Evolutionary conservation across 2,888 invertebrate genomes (phyloP), one percentile per base, ranked within the genome.

Genomic region (Nomada fabriciana): DNA sequence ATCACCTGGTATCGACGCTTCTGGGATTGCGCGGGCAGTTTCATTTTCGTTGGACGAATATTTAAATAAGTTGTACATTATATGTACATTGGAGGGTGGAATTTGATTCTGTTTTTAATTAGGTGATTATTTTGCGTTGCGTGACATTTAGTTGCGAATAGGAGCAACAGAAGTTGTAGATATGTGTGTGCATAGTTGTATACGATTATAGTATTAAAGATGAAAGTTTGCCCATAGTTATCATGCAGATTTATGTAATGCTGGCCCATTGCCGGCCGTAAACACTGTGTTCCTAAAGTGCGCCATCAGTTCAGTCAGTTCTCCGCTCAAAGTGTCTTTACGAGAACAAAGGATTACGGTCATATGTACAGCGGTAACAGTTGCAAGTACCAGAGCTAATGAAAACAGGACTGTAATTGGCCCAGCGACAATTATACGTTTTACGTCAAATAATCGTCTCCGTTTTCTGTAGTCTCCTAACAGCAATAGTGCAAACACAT

Each of bases 371-470:
- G 42, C 73, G 47, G 74, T 80, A 72, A 78, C 50, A 52, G 80
- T 78, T 61, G 63, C 71, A 72, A 78, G 55, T 71, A 50, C 65
- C 43, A 67, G 52, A 78, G 79, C 71, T 80, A 80, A 78, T 80
- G 80, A 80, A 80, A 80, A 78, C 78, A 63, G 79, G 52, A 78
- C 72, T 78, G 80, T 80, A 80, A 80, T 80, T 72, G 67, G 65
- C 64, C 61, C 20, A 20, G 50, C 65, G 67, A 50, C 71, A 67
- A 80, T 80, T 78, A 80, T 55, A 68, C 50, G 55, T 78, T 78
- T 53, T 29, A 55, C 50, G 29, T 43, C 55, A 67, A 61, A 78
- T 67, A 78, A 74, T 29, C 55, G 52, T 23, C 61, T 25, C 29
- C 18, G 20, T 42, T 43, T 53, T 20, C n/a, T 5, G 25, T 64